Conservation (phyloP, 1,140 invertebrate species). For the Aphis gossypii region DNA sequence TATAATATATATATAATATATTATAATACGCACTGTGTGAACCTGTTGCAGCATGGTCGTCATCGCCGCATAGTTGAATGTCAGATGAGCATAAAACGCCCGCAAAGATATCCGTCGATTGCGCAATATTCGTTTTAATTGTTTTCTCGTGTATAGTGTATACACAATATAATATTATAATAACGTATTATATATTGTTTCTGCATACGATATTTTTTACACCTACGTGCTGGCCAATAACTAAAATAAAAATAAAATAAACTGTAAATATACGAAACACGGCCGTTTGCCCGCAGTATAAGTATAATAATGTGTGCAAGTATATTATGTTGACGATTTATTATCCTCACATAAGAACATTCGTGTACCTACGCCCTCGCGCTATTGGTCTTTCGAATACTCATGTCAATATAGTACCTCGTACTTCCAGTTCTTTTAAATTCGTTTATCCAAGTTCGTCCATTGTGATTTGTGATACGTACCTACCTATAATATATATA, state of each 20-base stretch:
- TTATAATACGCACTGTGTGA: background rate
- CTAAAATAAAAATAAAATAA: background rate
- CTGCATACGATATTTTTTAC: background rate
- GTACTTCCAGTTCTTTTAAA: background rate
- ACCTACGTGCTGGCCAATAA: background rate
- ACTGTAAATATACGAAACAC: background rate
- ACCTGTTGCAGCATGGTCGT: background rate
- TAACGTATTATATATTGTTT: background rate
- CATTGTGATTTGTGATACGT: background rate
- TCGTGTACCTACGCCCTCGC: background rate
- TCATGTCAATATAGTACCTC: too few species aligned
- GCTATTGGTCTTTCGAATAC: background rate
- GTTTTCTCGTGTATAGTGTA: background rate
- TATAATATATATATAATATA: background rate
- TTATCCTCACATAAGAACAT: background rate
- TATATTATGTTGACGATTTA: background rate
- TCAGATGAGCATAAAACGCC: background rate
- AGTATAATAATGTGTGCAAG: background rate
- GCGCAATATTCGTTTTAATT: background rate
- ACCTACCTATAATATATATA: too few species aligned
- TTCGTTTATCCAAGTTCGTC: background rate
- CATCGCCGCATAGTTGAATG: background rate
- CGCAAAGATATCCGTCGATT: background rate
- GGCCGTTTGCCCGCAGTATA: background rate
- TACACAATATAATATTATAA: background rate